Base-by-base conservation (phyloP, 1,140 invertebrate species). In the Tigriopus japonicus region DNA sequence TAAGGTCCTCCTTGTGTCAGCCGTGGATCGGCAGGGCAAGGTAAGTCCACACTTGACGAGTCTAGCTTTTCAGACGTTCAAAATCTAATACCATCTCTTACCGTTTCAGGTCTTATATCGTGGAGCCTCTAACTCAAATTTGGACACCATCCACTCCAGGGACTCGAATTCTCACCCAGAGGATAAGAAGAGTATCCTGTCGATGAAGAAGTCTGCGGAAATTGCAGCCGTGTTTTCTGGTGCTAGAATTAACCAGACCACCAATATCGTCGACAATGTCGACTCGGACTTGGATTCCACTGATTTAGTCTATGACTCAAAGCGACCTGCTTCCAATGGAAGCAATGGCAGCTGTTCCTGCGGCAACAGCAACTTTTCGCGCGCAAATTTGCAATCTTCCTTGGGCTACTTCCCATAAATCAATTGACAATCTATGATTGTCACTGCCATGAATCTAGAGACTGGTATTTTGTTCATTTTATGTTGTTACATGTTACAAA, bases 191-290 rank as follows among this genome's bases (percentile, higher is more conserved):
- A 21, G 43, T 45, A 60, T 85, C 0, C 72, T 88, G 0, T 84
- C 84, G 24, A 84, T 87, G 9, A 88, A 89, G 69, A 88, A 90
- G 69, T 83, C 83, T 12, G 84, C 86, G 0, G 87, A 90, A 71
- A 87, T 87, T 63, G 86, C 86, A 0, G 86, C 86, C 0, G 72
- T 88, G 5, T 89, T 90, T 68, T 83, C 82, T 0, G 81, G 84
- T 67, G 77, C 83, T 42, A 76, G 79, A 42, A 51, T 72, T 14
- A 67, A 70, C 45, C 66, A 69, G 59, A 71, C 66, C 14, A 68
- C 65, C 14, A 68, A 71, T 58, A 62, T 66, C 12, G 62, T 68
- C 42, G 56, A 64, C 52, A 61, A 62, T 28, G 56, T 62, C 35
- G 63, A 65, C 42, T 42, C 60, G 28, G 42, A 62, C 6, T 35